phyloP scores from a whole-genome alignment of 92 coral and sea anemone genomes.

The Heliopora coerulea region DNA sequence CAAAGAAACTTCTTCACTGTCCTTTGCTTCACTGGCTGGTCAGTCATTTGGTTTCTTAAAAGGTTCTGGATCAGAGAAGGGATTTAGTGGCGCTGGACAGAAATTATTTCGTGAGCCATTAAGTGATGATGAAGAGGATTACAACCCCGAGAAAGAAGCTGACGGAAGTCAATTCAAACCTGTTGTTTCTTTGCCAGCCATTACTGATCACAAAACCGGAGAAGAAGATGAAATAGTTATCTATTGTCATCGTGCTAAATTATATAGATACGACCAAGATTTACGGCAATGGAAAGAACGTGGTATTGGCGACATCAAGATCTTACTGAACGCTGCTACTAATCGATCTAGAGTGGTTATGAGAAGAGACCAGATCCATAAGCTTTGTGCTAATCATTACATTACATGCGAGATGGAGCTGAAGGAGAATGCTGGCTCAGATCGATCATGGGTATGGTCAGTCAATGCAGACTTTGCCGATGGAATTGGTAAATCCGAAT shows the following conservation, averaged over 20 bases:
- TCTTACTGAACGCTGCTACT: conserved; percentile 59
- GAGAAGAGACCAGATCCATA: conserved; percentile 91
- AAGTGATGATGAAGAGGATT: conserved; percentile 48
- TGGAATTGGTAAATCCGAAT: conserved; percentile 67
- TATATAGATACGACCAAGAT: conserved; percentile 71
- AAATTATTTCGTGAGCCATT: conserved; percentile 66
- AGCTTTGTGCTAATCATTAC: conserved; percentile 88
- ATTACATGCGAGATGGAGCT: conserved; percentile 79
- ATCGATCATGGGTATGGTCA: conserved; percentile 86
- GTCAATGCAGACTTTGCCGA: conserved; percentile 87
- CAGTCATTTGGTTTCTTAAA: conserved; percentile 43
- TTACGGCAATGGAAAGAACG: conserved; percentile 94
- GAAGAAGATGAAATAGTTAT: conserved; percentile 76
- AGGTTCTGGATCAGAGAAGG: conserved; percentile 17
- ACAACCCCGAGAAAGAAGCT: conserved; percentile 68
- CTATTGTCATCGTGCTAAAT: conserved; percentile 81
- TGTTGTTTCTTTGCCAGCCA: conserved; percentile 81
- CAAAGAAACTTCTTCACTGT: conserved; percentile 62
- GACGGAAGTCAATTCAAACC: conserved; percentile 91
- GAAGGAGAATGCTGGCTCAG: conserved; percentile 71
- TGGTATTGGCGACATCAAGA: conserved; percentile 88
- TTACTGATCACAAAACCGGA: conserved; percentile 72
- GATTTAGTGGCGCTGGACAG: conserved; percentile 73
- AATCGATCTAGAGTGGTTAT: conserved; percentile 69
- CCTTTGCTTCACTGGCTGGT: conserved; percentile 51